A percentile compares a stretch with the other conserved stretches of the same genome.
Evolutionary conservation across 2,888 invertebrate genomes (phyloP).

Genomic region (Phytoseiulus persimilis): DNA sequence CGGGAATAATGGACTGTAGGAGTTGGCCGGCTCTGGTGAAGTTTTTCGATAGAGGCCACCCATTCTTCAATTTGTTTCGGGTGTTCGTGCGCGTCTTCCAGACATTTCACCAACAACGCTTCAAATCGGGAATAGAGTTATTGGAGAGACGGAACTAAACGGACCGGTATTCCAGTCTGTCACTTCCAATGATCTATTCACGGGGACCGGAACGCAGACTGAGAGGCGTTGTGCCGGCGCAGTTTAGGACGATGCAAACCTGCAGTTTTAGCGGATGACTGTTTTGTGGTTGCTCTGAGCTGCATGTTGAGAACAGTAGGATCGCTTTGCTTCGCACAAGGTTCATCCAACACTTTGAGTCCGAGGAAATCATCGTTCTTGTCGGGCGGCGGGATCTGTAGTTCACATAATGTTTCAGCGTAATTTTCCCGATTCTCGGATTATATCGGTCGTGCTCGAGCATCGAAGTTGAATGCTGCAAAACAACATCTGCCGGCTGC

Average conservation of each 20-base stretch:
- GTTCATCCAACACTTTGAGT: conserved; percentile 79
- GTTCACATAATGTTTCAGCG: background rate
- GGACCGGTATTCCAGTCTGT: no score
- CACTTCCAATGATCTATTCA: background rate
- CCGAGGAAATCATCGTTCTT: conserved; percentile 60
- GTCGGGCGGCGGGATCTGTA: conserved; percentile 62
- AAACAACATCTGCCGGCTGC: no score
- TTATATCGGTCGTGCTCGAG: no score
- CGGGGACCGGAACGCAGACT: no score
- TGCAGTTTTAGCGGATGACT: conserved; percentile 59
- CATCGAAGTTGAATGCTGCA: no score
- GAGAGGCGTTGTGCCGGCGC: no score
- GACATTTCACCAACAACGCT: conserved; percentile 62
- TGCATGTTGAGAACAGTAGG: conserved; percentile 86
- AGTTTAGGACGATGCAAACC: conserved; percentile 47
- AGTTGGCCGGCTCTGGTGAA: conserved; percentile 80
- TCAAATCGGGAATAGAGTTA: conserved; percentile 45
- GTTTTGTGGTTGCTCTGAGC: conserved; percentile 64
- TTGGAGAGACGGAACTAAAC: background rate
- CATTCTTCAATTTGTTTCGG: conserved; percentile 86
- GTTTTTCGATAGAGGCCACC: conserved; percentile 86
- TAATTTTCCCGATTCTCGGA: no score
- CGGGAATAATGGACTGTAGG: conserved; percentile 70
- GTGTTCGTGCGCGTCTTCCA: conserved; percentile 74
- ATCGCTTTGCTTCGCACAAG: conserved; percentile 87